Percentiles rank a stretch among this genome's conserved stretches.
phyloP scores from a whole-genome alignment of 2,113 vertebrate species.

The Silurus glanis region DNA sequence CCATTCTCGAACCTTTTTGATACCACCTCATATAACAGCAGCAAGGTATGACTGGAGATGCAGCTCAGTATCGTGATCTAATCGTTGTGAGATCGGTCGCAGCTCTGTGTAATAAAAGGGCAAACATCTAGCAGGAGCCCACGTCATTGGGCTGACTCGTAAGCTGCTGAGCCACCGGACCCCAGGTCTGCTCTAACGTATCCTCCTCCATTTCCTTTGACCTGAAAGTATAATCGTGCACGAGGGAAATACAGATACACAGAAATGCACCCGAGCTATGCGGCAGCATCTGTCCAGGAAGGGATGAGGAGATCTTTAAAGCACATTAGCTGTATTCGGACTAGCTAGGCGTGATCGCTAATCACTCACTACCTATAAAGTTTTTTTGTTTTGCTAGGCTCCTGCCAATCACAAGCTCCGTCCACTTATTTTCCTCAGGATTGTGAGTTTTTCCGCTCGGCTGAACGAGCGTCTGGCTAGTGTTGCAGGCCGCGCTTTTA shows the following conservation, averaged over 20 bases:
- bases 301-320: conserved; percentile 23
- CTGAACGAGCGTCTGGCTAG: conserved; percentile 36
- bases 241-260: not conserved
- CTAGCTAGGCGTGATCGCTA: conserved; percentile 4
- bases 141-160: not conserved
- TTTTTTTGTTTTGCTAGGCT: conserved; percentile 28
- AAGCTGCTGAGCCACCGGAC: not conserved
- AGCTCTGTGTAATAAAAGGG: conserved; percentile 8
- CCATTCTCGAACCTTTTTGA: too few species aligned
- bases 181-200: not conserved
- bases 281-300: conserved; percentile 7
- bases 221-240: not conserved
- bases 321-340: not conserved
- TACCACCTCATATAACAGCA: too few species aligned
- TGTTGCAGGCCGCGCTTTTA: conserved; percentile 45
- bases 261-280: not conserved
- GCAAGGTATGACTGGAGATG: too few species aligned
- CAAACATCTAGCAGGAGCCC: not conserved
- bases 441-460: conserved; percentile 42
- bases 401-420: conserved; percentile 34
- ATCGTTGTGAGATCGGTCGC: not conserved
- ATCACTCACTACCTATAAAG: conserved; percentile 9
- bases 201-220: not conserved
- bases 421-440: conserved; percentile 38
- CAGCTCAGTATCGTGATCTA: not conserved